Evolutionary conservation across 2,888 invertebrate genomes (phyloP).

Genomic region (Taenaris catops): DNA sequence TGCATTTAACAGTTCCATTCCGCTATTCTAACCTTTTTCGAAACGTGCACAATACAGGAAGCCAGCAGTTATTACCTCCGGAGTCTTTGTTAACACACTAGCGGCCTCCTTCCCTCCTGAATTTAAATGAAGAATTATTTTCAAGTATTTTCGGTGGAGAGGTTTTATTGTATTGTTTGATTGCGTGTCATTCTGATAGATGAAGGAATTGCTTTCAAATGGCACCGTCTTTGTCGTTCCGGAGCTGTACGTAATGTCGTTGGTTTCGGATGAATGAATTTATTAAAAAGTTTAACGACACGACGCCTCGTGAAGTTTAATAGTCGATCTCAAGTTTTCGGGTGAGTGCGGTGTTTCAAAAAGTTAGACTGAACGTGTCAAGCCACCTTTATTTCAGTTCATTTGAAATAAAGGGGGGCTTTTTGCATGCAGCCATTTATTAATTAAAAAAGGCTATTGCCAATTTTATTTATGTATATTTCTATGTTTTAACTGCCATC

Average conservation of each 20-base stretch:
- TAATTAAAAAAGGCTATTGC: too few species aligned
- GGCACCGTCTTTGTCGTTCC: constrained; percentile 56
- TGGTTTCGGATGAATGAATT: constrained; percentile 59
- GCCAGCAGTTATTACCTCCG: constrained; percentile 37
- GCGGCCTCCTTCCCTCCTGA: constrained; percentile 55
- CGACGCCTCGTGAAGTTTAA: constrained; percentile 46
- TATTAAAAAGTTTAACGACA: constrained; percentile 66
- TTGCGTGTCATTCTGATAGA: constrained; percentile 77
- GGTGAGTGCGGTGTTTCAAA: constrained; percentile 39
- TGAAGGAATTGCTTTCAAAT: constrained; percentile 66
- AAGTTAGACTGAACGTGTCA: constrained; percentile 45
- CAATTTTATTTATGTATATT: too few species aligned
- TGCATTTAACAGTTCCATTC: constrained; percentile 43
- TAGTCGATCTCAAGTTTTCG: constrained; percentile 48
- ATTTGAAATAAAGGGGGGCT: neutral
- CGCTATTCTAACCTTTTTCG: constrained; percentile 49
- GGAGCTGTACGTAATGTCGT: constrained; percentile 55
- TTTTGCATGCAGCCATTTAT: too few species aligned
- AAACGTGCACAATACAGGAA: constrained; percentile 48
- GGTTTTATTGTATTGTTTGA: constrained; percentile 80
- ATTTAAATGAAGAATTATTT: constrained; percentile 79
- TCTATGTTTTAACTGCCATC: too few species aligned
- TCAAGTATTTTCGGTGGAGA: constrained; percentile 75
- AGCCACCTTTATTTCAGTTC: constrained; percentile 31
- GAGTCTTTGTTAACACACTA: constrained; percentile 62